These are phyloP conservation scores for Eupeodes latifasciatus DNA, from an alignment of 2,888 invertebrate genomes.

Conservation along the genomic window DNA sequence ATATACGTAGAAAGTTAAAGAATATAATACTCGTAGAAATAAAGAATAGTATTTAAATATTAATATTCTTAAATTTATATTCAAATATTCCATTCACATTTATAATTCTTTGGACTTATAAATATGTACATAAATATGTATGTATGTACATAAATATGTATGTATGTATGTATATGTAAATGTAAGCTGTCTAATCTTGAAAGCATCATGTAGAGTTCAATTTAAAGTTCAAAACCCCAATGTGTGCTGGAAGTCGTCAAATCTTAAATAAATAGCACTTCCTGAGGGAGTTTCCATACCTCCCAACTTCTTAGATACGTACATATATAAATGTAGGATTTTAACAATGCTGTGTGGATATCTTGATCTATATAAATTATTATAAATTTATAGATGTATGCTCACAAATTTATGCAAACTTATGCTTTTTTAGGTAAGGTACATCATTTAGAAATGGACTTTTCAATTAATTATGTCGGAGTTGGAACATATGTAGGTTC, in stretches of 20 bases:
- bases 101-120: background rate
- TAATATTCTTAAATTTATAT: conserved; percentile 26
- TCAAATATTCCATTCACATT: background rate
- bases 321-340: background rate
- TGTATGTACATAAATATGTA: background rate
- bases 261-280: conserved; percentile 25
- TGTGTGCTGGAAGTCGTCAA: background rate
- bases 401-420: too few species aligned
- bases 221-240: conserved; percentile 24
- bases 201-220: conserved; percentile 9
- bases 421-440: too few species aligned
- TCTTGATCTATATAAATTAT: background rate
- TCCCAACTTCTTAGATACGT: background rate
- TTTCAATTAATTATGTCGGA: too few species aligned
- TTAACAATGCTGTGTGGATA: background rate
- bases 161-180: background rate
- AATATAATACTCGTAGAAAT: too few species aligned
- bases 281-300: background rate
- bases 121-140: background rate
- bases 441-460: too few species aligned
- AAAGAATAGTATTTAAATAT: conserved; percentile 17
- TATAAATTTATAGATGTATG: too few species aligned
- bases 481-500: too few species aligned
- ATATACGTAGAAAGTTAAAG: background rate
- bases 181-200: background rate